A percentile compares a stretch with the other conserved stretches of the same genome.
phyloP scores from a whole-genome alignment of 2,797 vertebrate species.

The Pampus argenteus region DNA sequence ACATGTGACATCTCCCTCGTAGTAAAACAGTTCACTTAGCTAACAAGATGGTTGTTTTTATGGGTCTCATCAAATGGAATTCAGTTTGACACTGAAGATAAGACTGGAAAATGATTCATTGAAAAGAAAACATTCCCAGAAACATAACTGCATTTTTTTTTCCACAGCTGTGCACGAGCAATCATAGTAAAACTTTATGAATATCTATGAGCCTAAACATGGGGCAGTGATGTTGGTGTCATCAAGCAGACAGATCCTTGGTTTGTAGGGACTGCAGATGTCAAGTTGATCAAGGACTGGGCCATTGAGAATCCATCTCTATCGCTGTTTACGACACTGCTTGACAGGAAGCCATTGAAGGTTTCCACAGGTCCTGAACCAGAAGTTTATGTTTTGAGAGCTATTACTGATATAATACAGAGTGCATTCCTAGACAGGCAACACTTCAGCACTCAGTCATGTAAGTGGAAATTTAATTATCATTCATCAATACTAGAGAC shows the following conservation, averaged over 20 bases:
- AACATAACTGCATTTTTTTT: conserved; percentile 27
- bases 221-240: conserved; percentile 36
- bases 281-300: conserved; percentile 21
- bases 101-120: conserved; percentile 25
- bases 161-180: conserved; percentile 35
- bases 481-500: too few relatives aligned
- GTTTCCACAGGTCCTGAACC: conserved; percentile 4
- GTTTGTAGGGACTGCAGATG: conserved; percentile 42
- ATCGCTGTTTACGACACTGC: conserved; percentile 11
- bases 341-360: neutral
- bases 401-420: conserved; percentile 47
- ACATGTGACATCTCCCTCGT: conserved; percentile 42
- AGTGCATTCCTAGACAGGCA: conserved; percentile 61
- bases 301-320: conserved; percentile 15
- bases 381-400: conserved; percentile 32
- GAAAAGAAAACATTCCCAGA: conserved; percentile 36
- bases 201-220: conserved; percentile 50
- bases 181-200: conserved; percentile 37
- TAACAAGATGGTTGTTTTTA: conserved; percentile 53
- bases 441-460: conserved; percentile 6
- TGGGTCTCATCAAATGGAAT: conserved; percentile 46
- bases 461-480: too few relatives aligned
- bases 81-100: conserved; percentile 45
- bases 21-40: conserved; percentile 37
- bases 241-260: conserved; percentile 27